A percentile compares a stretch with the other conserved stretches of the same genome.
Conservation (phyloP, 2,888 invertebrate genomes). For the Vannuccia rotundouncinata region DNA sequence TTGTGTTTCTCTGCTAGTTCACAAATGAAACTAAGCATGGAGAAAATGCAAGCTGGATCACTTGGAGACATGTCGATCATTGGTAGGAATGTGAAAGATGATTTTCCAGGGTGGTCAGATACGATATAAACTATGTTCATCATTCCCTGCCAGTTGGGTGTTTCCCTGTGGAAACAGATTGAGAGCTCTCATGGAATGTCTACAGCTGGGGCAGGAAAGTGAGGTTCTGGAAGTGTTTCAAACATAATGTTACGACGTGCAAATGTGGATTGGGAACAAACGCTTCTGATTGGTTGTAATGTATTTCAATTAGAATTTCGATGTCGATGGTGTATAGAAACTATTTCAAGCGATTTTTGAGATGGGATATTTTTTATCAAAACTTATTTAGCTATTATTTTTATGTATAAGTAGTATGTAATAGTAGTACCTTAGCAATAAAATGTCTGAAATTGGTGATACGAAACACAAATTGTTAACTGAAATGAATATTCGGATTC, state of each 20-base stretch:
- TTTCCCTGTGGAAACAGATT: not conserved
- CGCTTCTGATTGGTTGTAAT: too few species aligned
- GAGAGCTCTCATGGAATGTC: constrained; percentile 13
- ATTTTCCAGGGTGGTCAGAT: constrained; percentile 31
- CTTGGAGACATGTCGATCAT: constrained; percentile 27
- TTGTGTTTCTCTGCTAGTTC: constrained; percentile 32
- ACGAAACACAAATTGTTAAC: too few species aligned
- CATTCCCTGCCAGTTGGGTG: constrained; percentile 36
- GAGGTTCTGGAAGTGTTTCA: not conserved
- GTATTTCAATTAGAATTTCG: too few species aligned
- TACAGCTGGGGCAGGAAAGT: not conserved
- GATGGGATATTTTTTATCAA: too few species aligned
- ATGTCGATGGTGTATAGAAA: too few species aligned
- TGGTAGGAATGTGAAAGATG: constrained; percentile 22
- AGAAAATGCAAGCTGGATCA: constrained; percentile 30
- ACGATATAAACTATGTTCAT: constrained; percentile 40
- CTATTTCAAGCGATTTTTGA: too few species aligned
- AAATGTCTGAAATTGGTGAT: too few species aligned
- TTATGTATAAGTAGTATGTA: too few species aligned
- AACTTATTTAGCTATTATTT: too few species aligned
- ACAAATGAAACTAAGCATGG: constrained; percentile 25
- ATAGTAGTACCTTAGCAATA: too few species aligned
- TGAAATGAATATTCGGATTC: too few species aligned
- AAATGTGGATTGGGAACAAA: too few species aligned
- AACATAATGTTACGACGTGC: constrained; percentile 24